phyloP scores from a whole-genome alignment of 2,888 invertebrate genomes.

The Agrochola litura region DNA sequence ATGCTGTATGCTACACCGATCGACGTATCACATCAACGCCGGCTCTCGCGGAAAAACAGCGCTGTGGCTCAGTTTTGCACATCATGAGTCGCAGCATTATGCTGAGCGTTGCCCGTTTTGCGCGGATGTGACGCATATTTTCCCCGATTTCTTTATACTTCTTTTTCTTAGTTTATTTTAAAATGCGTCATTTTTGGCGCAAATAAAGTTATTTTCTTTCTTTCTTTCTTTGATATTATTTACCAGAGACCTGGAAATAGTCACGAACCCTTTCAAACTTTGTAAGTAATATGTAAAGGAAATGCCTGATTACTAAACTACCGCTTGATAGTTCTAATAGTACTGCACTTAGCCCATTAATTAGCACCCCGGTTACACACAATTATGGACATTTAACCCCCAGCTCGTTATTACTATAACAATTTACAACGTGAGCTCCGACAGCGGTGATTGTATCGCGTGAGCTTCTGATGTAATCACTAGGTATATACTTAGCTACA shows the following conservation, averaged over 20 bases:
- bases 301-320: constrained; percentile 12
- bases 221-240: not conserved
- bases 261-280: not conserved
- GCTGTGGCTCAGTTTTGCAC: not conserved
- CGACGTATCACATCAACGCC: not conserved
- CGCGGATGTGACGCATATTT: not conserved
- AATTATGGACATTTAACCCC: constrained; percentile 31
- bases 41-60: not conserved
- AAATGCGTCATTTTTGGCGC: not conserved
- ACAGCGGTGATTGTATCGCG: constrained; percentile 22
- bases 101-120: not conserved
- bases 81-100: not conserved
- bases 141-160: not conserved
- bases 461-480: constrained; percentile 24
- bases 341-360: constrained; percentile 17
- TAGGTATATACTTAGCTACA: constrained; percentile 5
- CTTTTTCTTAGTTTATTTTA: not conserved
- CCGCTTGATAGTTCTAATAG: constrained; percentile 4
- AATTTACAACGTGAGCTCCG: constrained; percentile 35
- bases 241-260: too few species aligned
- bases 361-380: constrained; percentile 27
- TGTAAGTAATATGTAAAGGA: not conserved
- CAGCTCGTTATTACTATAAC: constrained; percentile 36
- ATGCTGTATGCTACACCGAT: not conserved
- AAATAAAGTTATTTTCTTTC: not conserved